Evolutionary conservation across 2,888 invertebrate genomes (phyloP).

Genomic region (Morpho helenor): DNA sequence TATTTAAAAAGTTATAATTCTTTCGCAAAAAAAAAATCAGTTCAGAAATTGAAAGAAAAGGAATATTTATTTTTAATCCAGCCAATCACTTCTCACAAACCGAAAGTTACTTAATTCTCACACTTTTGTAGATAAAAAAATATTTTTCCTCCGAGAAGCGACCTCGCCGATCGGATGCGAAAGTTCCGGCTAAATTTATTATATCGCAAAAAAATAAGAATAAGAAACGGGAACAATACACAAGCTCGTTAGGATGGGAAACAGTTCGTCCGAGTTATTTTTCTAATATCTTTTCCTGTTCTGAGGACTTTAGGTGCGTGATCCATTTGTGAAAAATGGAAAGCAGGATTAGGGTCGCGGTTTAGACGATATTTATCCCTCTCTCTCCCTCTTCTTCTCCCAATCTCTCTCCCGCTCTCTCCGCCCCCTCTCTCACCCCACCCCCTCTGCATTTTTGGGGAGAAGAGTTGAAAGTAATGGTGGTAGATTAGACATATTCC

Average conservation of each 20-base stretch:
- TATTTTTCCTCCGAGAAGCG: slow-evolving; percentile 30
- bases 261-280: slow-evolving; percentile 15
- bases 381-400: no score
- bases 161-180: slow-evolving; percentile 31
- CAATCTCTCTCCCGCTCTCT: no score
- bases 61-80: background rate
- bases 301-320: background rate
- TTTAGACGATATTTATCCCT: background rate
- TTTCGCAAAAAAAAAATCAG: no score
- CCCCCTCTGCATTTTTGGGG: no score
- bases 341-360: background rate
- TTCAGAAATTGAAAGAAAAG: no score
- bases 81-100: slow-evolving; percentile 21
- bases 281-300: slow-evolving; percentile 8
- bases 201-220: slow-evolving; percentile 34
- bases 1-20: no score
- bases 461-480: no score
- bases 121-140: slow-evolving; percentile 30
- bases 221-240: slow-evolving; percentile 16
- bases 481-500: no score
- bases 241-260: slow-evolving; percentile 21
- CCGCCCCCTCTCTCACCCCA: no score
- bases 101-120: slow-evolving; percentile 24
- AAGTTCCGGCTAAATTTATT: slow-evolving; percentile 36
- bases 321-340: background rate